A percentile compares a stretch with the other conserved stretches of the same genome.
Conservation (phyloP, 1,140 invertebrate genomes). For the Uloborus diversus region DNA sequence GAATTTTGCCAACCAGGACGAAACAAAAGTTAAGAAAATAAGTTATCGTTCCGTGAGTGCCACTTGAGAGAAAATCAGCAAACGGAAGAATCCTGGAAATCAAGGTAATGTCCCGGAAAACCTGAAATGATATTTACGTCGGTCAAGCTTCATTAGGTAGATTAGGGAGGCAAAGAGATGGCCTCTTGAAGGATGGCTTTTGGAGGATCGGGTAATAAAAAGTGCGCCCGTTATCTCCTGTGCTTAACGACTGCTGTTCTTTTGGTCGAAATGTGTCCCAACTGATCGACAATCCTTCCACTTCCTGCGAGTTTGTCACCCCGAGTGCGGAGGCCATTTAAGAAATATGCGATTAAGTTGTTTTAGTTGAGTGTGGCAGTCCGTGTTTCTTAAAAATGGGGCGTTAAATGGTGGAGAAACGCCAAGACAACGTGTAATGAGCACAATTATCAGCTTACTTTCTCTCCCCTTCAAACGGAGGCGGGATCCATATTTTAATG, state of each 20-base stretch:
- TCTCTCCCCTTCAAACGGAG: no score
- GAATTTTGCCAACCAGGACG: not conserved
- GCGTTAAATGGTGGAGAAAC: not conserved
- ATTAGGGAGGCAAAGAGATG: constrained; percentile 9
- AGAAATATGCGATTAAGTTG: constrained; percentile 3
- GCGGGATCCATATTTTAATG: no score
- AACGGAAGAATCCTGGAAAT: constrained; percentile 43
- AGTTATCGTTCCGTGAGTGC: constrained; percentile 36
- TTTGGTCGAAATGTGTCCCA: constrained; percentile 26
- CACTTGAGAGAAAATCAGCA: not conserved
- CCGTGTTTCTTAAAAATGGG: not conserved
- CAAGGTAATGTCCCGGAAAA: constrained; percentile 47
- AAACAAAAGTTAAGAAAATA: constrained; percentile 44
- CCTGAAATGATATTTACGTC: constrained; percentile 53
- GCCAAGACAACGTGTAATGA: no score
- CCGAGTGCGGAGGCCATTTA: not conserved
- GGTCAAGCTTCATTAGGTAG: constrained; percentile 48
- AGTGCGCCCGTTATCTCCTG: constrained; percentile 41
- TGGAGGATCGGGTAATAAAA: constrained; percentile 17
- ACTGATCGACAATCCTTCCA: constrained; percentile 15
- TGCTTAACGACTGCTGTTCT: constrained; percentile 43
- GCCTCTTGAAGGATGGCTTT: not conserved
- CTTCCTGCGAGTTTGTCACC: not conserved
- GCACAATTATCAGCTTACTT: no score
- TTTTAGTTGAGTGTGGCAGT: not conserved